These are phyloP conservation scores for Eptatretus burgeri DNA, from an alignment of 2,113 vertebrate species.

Conservation along the genomic window DNA sequence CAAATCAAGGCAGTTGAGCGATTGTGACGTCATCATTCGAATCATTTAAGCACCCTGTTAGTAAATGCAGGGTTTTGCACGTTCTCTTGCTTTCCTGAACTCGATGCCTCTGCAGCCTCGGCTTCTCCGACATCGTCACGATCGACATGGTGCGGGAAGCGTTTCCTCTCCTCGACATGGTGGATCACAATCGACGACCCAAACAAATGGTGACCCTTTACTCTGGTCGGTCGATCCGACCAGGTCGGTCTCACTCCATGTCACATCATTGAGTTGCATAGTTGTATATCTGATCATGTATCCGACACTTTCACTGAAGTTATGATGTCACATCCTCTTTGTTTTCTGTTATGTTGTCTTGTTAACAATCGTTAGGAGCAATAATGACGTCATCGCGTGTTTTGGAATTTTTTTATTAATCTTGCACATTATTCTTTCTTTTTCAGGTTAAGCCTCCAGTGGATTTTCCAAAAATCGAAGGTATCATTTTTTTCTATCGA, in stretches of 20 bases:
- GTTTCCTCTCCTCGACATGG: constrained; percentile 54
- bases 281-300: too few species aligned
- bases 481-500: constrained; percentile 14
- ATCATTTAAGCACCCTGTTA: too few species aligned
- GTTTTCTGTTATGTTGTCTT: too few species aligned
- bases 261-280: too few species aligned
- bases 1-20: too few species aligned
- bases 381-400: neutral
- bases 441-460: constrained; percentile 24
- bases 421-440: constrained; percentile 12
- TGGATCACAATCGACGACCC: constrained; percentile 51
- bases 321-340: too few species aligned
- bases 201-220: constrained; percentile 28
- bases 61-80: too few species aligned
- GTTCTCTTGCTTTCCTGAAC: constrained; percentile 15
- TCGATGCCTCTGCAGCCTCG: constrained; percentile 24
- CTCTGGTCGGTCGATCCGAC: too few species aligned
- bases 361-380: too few species aligned
- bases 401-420: neutral
- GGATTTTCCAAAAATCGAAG: constrained; percentile 34
- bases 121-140: constrained; percentile 47
- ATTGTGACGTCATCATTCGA: too few species aligned
- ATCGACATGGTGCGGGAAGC: constrained; percentile 44
- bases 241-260: too few species aligned
- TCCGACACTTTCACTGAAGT: too few species aligned